phyloP scores from a whole-genome alignment of 2,888 invertebrate species.

The Mamestra brassicae region DNA sequence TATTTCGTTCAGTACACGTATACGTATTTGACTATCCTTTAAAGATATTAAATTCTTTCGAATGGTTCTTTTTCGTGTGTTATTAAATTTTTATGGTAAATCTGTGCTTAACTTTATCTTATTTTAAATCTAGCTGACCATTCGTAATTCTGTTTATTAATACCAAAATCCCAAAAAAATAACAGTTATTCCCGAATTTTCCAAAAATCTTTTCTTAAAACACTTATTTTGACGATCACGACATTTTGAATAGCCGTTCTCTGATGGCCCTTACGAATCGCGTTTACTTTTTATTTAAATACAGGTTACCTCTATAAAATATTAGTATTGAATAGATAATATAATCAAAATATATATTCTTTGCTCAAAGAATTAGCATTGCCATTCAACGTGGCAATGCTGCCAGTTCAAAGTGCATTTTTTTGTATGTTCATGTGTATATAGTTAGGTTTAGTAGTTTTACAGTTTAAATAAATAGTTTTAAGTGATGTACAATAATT shows the following conservation, averaged over 20 bases:
- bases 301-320: not conserved
- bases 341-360: too few species aligned
- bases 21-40: constrained; percentile 1
- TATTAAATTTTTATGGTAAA: not conserved
- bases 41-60: not conserved
- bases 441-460: too few species aligned
- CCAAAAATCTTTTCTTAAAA: not conserved
- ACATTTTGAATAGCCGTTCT: not conserved
- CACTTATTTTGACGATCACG: not conserved
- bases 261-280: not conserved
- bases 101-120: not conserved
- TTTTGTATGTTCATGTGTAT: too few species aligned
- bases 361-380: too few species aligned
- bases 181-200: not conserved
- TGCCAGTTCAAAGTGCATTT: too few species aligned
- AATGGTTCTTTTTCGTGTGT: not conserved
- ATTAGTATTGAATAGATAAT: not conserved
- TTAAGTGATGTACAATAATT: too few species aligned
- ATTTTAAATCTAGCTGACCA: not conserved
- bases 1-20: constrained; percentile 7
- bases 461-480: too few species aligned
- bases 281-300: not conserved
- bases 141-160: not conserved
- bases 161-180: not conserved
- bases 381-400: too few species aligned